Conservation (phyloP, 2,113 vertebrate genomes). For the Oceanodroma tethys region DNA sequence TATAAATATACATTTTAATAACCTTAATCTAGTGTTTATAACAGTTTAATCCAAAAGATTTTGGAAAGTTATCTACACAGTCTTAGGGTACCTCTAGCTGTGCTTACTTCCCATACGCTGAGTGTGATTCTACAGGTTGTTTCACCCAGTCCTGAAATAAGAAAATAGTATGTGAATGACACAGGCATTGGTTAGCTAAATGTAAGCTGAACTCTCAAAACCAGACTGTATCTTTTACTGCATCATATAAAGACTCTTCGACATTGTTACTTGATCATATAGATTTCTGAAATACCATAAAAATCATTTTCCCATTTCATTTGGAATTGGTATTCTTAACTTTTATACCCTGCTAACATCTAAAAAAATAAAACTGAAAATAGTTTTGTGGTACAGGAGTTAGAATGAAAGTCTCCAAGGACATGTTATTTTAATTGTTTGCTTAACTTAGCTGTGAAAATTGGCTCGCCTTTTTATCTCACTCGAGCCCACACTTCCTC, state of each 20-base stretch:
- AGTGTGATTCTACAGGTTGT: not conserved
- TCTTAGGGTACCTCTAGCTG: not conserved
- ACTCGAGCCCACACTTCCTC: not conserved
- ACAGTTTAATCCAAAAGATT: not conserved
- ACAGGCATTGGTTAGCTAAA: not conserved
- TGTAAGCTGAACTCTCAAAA: not conserved
- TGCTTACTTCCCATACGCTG: not conserved
- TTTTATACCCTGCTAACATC: not conserved
- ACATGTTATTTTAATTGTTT: not conserved
- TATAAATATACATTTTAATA: not conserved
- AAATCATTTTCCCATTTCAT: not conserved
- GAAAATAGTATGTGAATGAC: not conserved
- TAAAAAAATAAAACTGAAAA: not conserved
- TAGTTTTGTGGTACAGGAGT: not conserved
- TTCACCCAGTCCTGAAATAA: not conserved
- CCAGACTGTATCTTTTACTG: not conserved
- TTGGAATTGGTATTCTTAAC: not conserved
- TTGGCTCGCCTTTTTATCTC: not conserved
- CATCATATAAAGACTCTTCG: not conserved
- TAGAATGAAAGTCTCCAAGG: not conserved
- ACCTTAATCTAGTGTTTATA: not conserved
- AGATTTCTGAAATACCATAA: not conserved
- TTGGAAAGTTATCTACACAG: not conserved
- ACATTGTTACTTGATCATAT: not conserved
- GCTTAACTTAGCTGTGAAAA: slow-evolving; percentile 1